Evolutionary conservation across 2,888 invertebrate genomes (phyloP), one percentile per base, ranked within the genome.

Genomic region (Tinea pellionella): DNA sequence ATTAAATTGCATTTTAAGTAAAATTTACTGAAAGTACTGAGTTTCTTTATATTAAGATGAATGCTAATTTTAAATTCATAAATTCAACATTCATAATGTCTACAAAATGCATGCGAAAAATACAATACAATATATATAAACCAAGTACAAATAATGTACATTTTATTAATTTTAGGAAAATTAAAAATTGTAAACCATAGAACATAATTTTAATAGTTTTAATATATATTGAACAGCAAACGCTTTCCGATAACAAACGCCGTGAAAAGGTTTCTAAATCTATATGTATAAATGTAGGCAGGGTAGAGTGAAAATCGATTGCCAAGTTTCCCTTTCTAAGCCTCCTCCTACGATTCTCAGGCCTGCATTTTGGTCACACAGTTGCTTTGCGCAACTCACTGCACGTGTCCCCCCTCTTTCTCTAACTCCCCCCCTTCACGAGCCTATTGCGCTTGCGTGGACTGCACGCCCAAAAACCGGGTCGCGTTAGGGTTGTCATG

Each of bases 401-500:
- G 86, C 86, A 86, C 60, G 67, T 70, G 74, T 72, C 69, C 66
- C 72, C 68, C 62, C 61, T 64, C 60, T 61, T 63, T 62, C 62
- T 62, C 60, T 63, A 62, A 61, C 62, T 60, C 64, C 64, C 64
- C 65, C 63, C 67, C 60, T 11, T 29, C 37, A 30, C 42, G 8
- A 18, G 59, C 37, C 41, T 70, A 74, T 68, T 80, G 80, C 86
- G 86, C 86, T 69, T 85, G 86, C 86, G 82, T 77, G 76, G 76
- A 72, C 75, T 82, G 86, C 86, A 87, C 76, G 80, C 79, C 82
- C 30, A 57, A 80, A 81, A 85, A 86, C 80, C 84, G 74, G 86
- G 85, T 82, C 85, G 83, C 78, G 53, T 53, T 53, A 53, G 24
- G 53, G 53, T 24, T 24, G 53, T 6, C 53, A 53, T 24, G 7